Evolutionary conservation across 2,888 invertebrate genomes (phyloP).

Genomic region (Drosophila planitibia): DNA sequence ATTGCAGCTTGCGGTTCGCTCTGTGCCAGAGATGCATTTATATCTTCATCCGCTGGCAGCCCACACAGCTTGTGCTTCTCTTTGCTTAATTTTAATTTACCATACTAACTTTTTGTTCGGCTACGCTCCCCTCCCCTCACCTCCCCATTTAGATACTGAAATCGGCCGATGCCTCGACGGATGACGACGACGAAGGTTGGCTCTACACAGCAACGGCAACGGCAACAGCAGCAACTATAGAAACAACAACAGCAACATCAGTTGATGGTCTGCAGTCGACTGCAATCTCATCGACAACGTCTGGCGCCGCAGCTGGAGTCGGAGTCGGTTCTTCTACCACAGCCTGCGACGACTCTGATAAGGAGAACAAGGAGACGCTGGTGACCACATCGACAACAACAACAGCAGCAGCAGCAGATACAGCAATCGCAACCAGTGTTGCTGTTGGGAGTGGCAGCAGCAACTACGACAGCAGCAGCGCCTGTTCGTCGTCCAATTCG

Average conservation of each 20-base stretch:
- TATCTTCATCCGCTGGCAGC: constrained; percentile 30
- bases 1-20: constrained; percentile 13
- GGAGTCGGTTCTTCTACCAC: constrained; percentile 14
- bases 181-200: constrained; percentile 87
- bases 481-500: constrained; percentile 78
- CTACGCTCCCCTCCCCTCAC: background rate
- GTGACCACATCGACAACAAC: constrained; percentile 54
- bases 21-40: constrained; percentile 13
- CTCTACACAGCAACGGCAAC: constrained; percentile 81
- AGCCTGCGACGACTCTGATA: constrained; percentile 83
- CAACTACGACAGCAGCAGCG: constrained; percentile 79
- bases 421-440: constrained; percentile 31
- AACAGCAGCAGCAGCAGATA: constrained; percentile 16
- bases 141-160: constrained; percentile 78
- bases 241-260: constrained; percentile 37
- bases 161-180: constrained; percentile 87
- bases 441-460: constrained; percentile 54
- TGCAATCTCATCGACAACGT: constrained; percentile 78
- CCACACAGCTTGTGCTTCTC: constrained; percentile 50
- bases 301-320: constrained; percentile 40
- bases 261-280: constrained; percentile 81
- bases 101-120: constrained; percentile 40
- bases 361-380: constrained; percentile 84
- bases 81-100: constrained; percentile 59
- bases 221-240: constrained; percentile 37